A percentile compares a stretch with the other conserved stretches of the same genome.
Conservation (phyloP, 1,140 invertebrate species). For the Drosophila murphyi region DNA sequence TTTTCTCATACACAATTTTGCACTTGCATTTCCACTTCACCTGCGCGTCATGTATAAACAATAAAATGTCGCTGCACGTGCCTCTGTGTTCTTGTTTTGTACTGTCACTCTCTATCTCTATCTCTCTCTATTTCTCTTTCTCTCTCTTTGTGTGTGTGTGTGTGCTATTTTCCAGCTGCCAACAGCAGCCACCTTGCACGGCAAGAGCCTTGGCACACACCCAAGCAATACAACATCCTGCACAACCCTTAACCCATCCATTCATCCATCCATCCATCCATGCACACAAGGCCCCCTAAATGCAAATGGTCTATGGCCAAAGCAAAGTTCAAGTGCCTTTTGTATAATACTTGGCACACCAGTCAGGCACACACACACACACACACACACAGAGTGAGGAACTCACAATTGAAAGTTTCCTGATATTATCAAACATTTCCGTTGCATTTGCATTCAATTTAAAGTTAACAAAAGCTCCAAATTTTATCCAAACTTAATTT, state of each 20-base stretch:
- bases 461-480: slow-evolving; percentile 6
- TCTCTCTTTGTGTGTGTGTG: background rate
- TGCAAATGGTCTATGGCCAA: slow-evolving; percentile 60
- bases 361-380: slow-evolving; percentile 3
- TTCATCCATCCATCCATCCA: background rate
- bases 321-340: slow-evolving; percentile 77
- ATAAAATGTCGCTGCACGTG: background rate
- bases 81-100: background rate
- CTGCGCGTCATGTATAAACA: slow-evolving; percentile 9
- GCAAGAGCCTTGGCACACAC: slow-evolving; percentile 42
- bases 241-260: slow-evolving; percentile 10
- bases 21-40: slow-evolving; percentile 30
- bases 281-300: slow-evolving; percentile 61
- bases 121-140: no score
- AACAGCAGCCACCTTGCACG: slow-evolving; percentile 20
- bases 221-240: slow-evolving; percentile 33
- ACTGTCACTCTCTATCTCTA: background rate
- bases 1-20: slow-evolving; percentile 15
- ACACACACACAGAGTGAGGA: slow-evolving; percentile 9
- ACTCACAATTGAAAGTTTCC: no score
- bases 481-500: background rate
- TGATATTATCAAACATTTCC: slow-evolving; percentile 11
- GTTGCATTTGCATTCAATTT: slow-evolving; percentile 22
- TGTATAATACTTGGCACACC: slow-evolving; percentile 13
- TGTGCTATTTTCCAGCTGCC: slow-evolving; percentile 29